Evolutionary conservation across 2,113 vertebrate species (phyloP).

Genomic region (Heterochromis multidens): DNA sequence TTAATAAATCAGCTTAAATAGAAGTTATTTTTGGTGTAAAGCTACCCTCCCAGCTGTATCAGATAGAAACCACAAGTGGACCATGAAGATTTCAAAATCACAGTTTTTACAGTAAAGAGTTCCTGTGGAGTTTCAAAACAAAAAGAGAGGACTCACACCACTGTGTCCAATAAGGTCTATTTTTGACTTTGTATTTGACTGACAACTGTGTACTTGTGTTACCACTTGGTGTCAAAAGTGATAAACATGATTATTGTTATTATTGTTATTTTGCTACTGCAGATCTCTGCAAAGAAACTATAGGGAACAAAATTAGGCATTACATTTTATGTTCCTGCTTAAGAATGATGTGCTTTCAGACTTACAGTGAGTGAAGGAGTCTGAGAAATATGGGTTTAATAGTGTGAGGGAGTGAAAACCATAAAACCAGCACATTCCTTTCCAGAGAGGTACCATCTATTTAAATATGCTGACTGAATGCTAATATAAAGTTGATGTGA

Average conservation of each 20-base stretch:
- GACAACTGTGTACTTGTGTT: background rate
- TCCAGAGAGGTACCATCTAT: background rate
- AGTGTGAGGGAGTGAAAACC: background rate
- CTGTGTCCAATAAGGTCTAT: background rate
- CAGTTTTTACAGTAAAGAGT: background rate
- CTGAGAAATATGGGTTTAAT: conserved; percentile 15
- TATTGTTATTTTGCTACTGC: background rate
- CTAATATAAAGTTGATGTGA: background rate
- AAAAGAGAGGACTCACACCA: background rate
- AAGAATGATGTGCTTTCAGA: background rate
- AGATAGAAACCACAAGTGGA: conserved; percentile 5
- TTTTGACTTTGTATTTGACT: background rate
- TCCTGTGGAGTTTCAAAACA: background rate
- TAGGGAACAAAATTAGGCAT: background rate
- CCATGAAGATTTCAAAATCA: background rate
- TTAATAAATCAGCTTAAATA: background rate
- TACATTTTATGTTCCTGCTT: background rate
- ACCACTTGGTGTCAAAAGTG: background rate
- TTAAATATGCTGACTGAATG: background rate
- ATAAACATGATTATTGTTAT: background rate
- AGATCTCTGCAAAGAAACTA: background rate
- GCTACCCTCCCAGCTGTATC: background rate
- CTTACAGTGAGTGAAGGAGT: background rate
- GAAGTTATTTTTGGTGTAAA: conserved; percentile 7
- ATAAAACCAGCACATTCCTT: conserved; percentile 18